Evolutionary conservation across 2,888 invertebrate species (phyloP).

Genomic region (Melipona bicolor): DNA sequence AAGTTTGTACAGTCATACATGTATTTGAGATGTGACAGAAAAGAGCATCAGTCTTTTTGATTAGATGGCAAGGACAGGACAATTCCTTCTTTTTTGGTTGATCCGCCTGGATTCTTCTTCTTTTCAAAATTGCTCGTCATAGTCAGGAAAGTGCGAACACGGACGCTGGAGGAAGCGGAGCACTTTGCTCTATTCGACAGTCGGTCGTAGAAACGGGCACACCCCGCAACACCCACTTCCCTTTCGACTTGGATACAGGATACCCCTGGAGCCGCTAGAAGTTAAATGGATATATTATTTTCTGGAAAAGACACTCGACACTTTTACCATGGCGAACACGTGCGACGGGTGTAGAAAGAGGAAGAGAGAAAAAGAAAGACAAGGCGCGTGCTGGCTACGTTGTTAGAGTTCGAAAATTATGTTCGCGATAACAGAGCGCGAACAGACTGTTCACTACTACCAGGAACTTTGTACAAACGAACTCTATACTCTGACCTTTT

Average conservation of each 20-base stretch:
- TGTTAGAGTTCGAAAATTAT: slow-evolving; percentile 64
- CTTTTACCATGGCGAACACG: slow-evolving; percentile 62
- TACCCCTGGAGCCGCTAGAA: slow-evolving; percentile 68
- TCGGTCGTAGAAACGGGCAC: slow-evolving; percentile 70
- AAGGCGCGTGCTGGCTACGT: slow-evolving; percentile 56
- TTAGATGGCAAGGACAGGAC: no score
- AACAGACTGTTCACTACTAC: slow-evolving; percentile 56
- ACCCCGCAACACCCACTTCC: slow-evolving; percentile 80
- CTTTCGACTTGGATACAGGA: slow-evolving; percentile 67
- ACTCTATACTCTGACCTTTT: background rate
- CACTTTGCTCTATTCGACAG: slow-evolving; percentile 60
- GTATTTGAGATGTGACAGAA: no score
- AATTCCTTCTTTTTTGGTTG: no score
- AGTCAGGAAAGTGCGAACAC: no score
- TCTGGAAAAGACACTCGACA: slow-evolving; percentile 77
- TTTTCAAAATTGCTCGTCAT: no score
- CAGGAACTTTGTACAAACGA: background rate
- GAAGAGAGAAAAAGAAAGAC: slow-evolving; percentile 33
- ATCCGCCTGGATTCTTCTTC: no score
- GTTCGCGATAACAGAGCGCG: slow-evolving; percentile 65
- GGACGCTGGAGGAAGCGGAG: no score
- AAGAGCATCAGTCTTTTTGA: no score
- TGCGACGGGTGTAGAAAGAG: slow-evolving; percentile 45
- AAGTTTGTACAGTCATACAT: no score
- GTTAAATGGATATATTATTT: slow-evolving; percentile 77